A percentile compares a stretch with the other conserved stretches of the same genome.
Conservation (phyloP, 2,888 invertebrate genomes). For the Epinotia brunnichana region DNA sequence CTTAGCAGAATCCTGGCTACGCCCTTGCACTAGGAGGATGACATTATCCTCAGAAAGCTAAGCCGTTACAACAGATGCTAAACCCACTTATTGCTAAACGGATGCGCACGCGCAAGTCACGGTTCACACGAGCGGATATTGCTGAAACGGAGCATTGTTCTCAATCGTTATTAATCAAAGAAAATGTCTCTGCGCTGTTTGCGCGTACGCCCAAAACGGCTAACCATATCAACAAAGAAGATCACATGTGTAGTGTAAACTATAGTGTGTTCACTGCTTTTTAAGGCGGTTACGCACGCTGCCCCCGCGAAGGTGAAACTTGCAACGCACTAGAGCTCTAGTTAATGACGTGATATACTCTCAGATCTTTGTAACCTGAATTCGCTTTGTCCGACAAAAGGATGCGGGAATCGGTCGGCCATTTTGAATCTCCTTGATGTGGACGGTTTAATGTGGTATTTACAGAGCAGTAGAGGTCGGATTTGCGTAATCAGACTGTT, state of each 20-base stretch:
- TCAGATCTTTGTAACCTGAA: conserved; percentile 38
- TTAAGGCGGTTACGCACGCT: conserved; percentile 24
- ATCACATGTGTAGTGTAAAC: not conserved
- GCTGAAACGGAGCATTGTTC: conserved; percentile 62
- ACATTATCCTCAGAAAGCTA: conserved; percentile 48
- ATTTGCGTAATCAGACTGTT: conserved; percentile 12
- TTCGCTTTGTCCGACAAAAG: conserved; percentile 37
- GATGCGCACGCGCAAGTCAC: conserved; percentile 49
- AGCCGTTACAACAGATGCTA: conserved; percentile 51
- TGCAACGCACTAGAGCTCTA: conserved; percentile 21
- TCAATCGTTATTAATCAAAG: conserved; percentile 60
- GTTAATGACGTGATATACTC: conserved; percentile 35
- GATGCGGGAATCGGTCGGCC: conserved; percentile 18
- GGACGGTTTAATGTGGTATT: conserved; percentile 28
- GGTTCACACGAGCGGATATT: conserved; percentile 66
- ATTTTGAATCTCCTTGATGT: conserved; percentile 40
- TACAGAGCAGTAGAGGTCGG: conserved; percentile 3
- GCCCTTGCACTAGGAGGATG: no score
- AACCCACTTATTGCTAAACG: conserved; percentile 37
- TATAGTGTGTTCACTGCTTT: not conserved
- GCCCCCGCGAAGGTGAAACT: conserved; percentile 35
- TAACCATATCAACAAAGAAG: conserved; percentile 51
- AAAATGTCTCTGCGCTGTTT: conserved; percentile 54
- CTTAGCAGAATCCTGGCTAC: no score
- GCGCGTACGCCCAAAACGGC: conserved; percentile 47